A percentile compares a stretch with the other conserved stretches of the same genome.
Evolutionary conservation across 2,797 vertebrate genomes (phyloP).

Genomic region (Lithobates sylvaticus): DNA sequence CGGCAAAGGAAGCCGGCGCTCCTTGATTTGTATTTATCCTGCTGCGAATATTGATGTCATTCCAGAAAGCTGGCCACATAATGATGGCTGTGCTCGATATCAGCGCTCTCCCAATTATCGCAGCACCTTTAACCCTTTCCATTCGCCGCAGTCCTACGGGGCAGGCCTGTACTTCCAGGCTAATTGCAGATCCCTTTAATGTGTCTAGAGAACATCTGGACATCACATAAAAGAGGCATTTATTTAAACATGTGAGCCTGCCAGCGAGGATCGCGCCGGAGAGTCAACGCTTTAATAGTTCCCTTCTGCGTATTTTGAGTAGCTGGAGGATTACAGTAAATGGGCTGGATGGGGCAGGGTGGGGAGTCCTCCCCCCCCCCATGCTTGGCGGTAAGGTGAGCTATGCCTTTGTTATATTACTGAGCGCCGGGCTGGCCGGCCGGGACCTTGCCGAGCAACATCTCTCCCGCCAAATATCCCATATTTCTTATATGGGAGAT

Average conservation of each 20-base stretch:
- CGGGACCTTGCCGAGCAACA: too few relatives aligned
- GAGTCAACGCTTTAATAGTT: slow-evolving; percentile 45
- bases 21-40: slow-evolving; percentile 7
- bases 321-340: slow-evolving; percentile 54
- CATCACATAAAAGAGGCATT: slow-evolving; percentile 54
- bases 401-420: slow-evolving; percentile 16
- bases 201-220: slow-evolving; percentile 53
- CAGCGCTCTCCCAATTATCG: slow-evolving; percentile 23
- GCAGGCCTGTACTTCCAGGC: neutral
- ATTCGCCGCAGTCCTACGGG: slow-evolving; percentile 14
- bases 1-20: too few relatives aligned
- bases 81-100: neutral
- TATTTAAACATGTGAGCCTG: slow-evolving; percentile 52
- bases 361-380: neutral
- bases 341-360: neutral
- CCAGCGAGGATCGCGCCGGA: slow-evolving; percentile 34
- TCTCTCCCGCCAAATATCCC: too few relatives aligned
- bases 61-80: slow-evolving; percentile 25
- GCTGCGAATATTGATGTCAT: slow-evolving; percentile 40
- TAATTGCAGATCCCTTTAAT: slow-evolving; percentile 54
- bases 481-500: too few relatives aligned
- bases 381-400: neutral
- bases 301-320: slow-evolving; percentile 48
- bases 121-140: slow-evolving; percentile 34
- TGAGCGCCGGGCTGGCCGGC: too few relatives aligned